phyloP scores from a whole-genome alignment of 92 coral and sea anemone species.

The Zoanthus solanderi region DNA sequence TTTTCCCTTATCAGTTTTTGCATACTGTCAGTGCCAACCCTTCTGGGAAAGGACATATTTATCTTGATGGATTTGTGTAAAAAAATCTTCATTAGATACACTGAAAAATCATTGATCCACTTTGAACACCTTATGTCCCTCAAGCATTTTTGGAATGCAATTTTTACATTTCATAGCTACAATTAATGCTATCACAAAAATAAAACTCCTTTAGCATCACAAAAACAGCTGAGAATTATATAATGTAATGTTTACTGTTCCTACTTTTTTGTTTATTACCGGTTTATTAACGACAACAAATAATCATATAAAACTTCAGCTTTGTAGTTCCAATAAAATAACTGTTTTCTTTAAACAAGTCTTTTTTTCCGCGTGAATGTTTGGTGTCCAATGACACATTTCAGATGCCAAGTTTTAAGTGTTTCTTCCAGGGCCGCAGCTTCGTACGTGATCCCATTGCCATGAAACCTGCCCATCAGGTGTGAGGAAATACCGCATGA shows the following conservation, averaged over 20 bases:
- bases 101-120: background rate
- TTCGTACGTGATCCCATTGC: conserved; percentile 61
- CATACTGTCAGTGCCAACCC: background rate
- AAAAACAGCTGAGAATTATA: background rate
- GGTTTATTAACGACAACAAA: background rate
- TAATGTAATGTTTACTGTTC: background rate
- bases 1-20: background rate
- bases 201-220: background rate
- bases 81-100: background rate
- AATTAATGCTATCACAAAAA: conserved; percentile 12
- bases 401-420: conserved; percentile 6
- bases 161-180: conserved; percentile 9
- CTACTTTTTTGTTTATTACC: background rate
- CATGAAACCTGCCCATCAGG: conserved; percentile 52
- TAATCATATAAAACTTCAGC: background rate
- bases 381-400: background rate
- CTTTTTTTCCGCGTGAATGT: background rate
- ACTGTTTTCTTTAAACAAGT: background rate
- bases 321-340: background rate
- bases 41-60: background rate
- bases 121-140: background rate
- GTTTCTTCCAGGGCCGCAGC: conserved; percentile 40
- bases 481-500: conserved; percentile 53
- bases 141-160: background rate
- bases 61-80: background rate